Evolutionary conservation across 2,888 invertebrate genomes (phyloP), one percentile per base, ranked within the genome.

Genomic region (Agrilus mali): DNA sequence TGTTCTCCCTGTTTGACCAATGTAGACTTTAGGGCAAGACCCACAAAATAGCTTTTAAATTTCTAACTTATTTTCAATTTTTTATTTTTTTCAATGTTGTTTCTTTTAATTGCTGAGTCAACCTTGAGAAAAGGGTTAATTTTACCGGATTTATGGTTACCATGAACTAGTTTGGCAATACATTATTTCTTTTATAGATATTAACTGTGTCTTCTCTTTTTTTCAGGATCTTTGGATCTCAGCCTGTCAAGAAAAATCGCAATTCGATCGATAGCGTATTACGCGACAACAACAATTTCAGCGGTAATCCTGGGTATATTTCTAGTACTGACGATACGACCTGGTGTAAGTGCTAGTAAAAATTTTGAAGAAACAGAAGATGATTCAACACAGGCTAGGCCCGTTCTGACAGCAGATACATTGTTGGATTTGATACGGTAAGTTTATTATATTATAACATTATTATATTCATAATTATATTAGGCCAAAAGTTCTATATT

Each of bases 301-400:
- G 95, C 96, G 4, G 95, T 96, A 47, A 74, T 94, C 54, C 72
- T 94, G 59, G 86, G 86, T 44, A 96, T 97, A 55, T 79, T 92
- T 47, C 75, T 97, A 55, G 95, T 95, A 46, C 75, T 85, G 43
- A 77, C 84, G 20, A 92, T 97, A 58, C 77, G 84, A 56, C 96
- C 96, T 0, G 96, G 88, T 7, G 71, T 71, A 36, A 70, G 73
- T 48, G 59, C 66, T 13, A 33, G 34, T 6, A 37, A 37, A 14
- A 40, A 40, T 12, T 44, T 41, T 33, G 38, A 43, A 17, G 31
- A 44, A 12, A 41, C 33, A 16, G 38, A 47, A 38, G 15, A 38
- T n/a, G 20, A 20, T 36, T n/a, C n/a, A 12, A 44, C 34, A 8
- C 22, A 33, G 37, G 45, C 41, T 31, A 47, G 31, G 43, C 50